These are phyloP conservation scores for Eurosta solidaginis DNA, from an alignment of 1,140 invertebrate genomes.

Conservation along the genomic window DNA sequence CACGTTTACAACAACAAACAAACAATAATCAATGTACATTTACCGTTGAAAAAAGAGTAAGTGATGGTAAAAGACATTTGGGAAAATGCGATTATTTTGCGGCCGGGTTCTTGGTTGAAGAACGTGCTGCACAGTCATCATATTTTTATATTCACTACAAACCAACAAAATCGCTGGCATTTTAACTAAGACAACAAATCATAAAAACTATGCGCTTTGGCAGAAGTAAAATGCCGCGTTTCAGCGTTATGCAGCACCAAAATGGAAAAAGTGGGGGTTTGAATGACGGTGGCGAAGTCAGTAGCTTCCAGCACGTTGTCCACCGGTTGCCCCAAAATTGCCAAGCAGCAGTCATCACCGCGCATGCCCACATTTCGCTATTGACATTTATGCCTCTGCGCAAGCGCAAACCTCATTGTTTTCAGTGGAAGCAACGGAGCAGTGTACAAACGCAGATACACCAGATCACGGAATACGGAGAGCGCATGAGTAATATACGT, in stretches of 20 bases:
- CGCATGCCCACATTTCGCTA: not conserved
- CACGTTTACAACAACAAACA: not conserved
- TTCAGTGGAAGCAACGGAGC: too few relatives aligned
- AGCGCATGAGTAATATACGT: not conserved
- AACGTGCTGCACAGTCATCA: not conserved
- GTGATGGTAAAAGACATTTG: not conserved
- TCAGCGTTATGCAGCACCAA: not conserved
- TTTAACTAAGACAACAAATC: conserved; percentile 22
- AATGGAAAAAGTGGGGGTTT: not conserved
- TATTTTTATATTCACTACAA: too few relatives aligned
- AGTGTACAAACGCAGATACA: not conserved
- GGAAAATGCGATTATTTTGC: conserved; percentile 16
- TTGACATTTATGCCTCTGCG: conserved; percentile 3
- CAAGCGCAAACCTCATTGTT: not conserved
- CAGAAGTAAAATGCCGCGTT: not conserved
- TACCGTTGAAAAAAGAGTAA: not conserved
- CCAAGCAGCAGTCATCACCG: not conserved
- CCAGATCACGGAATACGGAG: too few relatives aligned
- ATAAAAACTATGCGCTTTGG: conserved; percentile 17
- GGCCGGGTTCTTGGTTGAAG: conserved; percentile 6
- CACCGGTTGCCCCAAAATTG: conserved; percentile 17
- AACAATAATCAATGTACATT: not conserved
- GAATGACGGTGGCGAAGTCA: not conserved
- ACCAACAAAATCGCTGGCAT: not conserved
- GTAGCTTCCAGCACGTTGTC: conserved; percentile 11